phyloP scores from a whole-genome alignment of 92 coral and sea anemone species.

The Porites divaricata region DNA sequence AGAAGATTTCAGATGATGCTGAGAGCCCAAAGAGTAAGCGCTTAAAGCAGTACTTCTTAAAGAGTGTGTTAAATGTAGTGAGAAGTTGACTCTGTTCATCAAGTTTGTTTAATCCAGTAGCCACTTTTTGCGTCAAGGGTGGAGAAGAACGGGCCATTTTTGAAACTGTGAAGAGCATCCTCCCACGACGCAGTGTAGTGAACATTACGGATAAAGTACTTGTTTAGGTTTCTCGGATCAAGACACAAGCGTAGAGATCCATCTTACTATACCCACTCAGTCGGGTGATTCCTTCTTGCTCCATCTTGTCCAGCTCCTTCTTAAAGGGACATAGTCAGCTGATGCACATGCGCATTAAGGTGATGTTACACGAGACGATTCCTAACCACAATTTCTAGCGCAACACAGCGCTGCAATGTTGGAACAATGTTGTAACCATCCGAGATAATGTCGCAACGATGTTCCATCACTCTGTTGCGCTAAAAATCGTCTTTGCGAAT shows the following conservation, averaged over 20 bases:
- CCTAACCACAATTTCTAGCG: no score
- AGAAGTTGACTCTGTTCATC: conserved; percentile 65
- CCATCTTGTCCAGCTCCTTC: conserved; percentile 76
- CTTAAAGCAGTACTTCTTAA: conserved; percentile 68
- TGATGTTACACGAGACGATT: no score
- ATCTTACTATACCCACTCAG: conserved; percentile 75
- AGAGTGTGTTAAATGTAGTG: conserved; percentile 71
- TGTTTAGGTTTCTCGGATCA: conserved; percentile 68
- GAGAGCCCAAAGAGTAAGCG: conserved; percentile 69
- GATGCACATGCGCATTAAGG: no score
- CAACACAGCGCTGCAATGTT: no score
- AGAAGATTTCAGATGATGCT: conserved; percentile 73
- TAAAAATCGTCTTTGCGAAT: no score
- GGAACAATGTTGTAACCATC: no score
- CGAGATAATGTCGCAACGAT: no score
- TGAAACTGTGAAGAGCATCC: conserved; percentile 62
- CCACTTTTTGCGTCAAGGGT: conserved; percentile 75
- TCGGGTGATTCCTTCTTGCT: conserved; percentile 76
- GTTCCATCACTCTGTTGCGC: no score
- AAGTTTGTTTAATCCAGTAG: conserved; percentile 65
- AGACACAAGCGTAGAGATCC: conserved; percentile 68
- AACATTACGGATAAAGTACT: conserved; percentile 53
- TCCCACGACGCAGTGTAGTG: conserved; percentile 79
- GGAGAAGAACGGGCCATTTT: conserved; percentile 56
- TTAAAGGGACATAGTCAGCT: no score